Evolutionary conservation across 2,113 vertebrate genomes (phyloP), one percentile per base, ranked within the genome.

Genomic region (Nerophis ophidion): DNA sequence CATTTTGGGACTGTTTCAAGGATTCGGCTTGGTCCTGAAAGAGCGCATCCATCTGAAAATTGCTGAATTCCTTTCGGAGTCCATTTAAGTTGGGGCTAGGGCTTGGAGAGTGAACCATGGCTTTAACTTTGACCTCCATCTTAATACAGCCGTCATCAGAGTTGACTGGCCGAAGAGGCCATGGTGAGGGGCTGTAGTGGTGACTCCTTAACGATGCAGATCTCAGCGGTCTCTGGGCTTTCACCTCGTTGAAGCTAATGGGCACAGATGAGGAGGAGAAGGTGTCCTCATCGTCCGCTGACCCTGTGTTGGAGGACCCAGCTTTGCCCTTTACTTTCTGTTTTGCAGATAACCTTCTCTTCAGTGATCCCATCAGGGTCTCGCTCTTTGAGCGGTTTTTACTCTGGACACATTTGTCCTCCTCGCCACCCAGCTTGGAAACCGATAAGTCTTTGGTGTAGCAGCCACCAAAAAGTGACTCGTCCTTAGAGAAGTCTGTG

Each of bases 111-210:
- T 98, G 96, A 38, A 98, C 96, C 92, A 97, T 89, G 66, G 95
- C 96, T 81, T 98, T 98, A 19, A 97, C 97, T 51, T 98, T 92
- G 65, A 97, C 93, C 82, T 99, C 96, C 95, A 98, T 93, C 68
- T 95, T 95, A 72, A 98, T 93, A 50, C 96, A 99, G 0, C 94
- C 94, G 63, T 99, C 96, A 60, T 99, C 95, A 0, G 95, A 95
- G 78, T 87, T 92, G 1, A 94, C 93, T 10, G 93, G 86, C n/a
- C 96, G 89, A 67, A 98, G 88, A 0, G 97, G 97, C 96, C 97
- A 99, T 0, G 96, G 97, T 1, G 95, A 95, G 46, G 97, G 95
- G 81, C 97, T 98, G 71, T 98, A 99, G 89, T 97, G 96, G 74
- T 98, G 95, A 76, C 89, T 94, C 65, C 93, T 91, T 57, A 98